phyloP scores from a whole-genome alignment of 2,797 vertebrate species.

The Chelon auratus region DNA sequence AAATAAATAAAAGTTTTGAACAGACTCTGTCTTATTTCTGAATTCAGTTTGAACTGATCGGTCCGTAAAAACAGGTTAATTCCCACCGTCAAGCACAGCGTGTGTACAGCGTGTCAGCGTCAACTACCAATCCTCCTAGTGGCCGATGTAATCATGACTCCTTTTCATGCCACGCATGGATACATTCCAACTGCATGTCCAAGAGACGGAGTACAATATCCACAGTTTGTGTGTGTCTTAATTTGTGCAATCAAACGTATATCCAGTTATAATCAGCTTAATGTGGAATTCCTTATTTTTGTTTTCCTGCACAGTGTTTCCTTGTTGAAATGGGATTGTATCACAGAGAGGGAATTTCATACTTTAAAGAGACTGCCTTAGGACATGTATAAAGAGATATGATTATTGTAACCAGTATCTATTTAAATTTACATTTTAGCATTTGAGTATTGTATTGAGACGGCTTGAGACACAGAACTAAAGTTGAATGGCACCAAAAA shows the following conservation, averaged over 20 bases:
- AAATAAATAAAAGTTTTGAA: constrained; percentile 13
- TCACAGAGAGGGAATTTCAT: constrained; percentile 9
- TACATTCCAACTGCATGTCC: constrained; percentile 1
- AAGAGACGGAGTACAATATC: not conserved
- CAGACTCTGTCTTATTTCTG: too few species aligned
- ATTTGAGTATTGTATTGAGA: too few species aligned
- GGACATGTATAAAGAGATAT: not conserved
- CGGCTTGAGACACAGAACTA: too few species aligned
- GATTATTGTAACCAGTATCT: constrained; percentile 1
- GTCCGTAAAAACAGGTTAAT: too few species aligned
- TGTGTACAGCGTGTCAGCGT: too few species aligned
- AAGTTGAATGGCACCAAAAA: constrained; percentile 28
- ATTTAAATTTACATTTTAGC: constrained; percentile 16
- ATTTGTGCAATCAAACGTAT: constrained; percentile 5
- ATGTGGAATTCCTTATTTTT: not conserved
- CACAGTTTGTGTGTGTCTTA: not conserved
- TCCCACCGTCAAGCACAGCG: too few species aligned
- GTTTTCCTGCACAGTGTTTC: not conserved
- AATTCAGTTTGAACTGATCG: too few species aligned
- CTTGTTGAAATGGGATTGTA: constrained; percentile 12
- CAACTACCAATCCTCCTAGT: too few species aligned
- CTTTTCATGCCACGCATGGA: not conserved
- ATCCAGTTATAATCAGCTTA: not conserved
- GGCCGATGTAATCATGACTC: not conserved
- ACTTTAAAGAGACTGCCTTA: not conserved